phyloP scores from a whole-genome alignment of 2,113 vertebrate species.

The Bufo bufo region DNA sequence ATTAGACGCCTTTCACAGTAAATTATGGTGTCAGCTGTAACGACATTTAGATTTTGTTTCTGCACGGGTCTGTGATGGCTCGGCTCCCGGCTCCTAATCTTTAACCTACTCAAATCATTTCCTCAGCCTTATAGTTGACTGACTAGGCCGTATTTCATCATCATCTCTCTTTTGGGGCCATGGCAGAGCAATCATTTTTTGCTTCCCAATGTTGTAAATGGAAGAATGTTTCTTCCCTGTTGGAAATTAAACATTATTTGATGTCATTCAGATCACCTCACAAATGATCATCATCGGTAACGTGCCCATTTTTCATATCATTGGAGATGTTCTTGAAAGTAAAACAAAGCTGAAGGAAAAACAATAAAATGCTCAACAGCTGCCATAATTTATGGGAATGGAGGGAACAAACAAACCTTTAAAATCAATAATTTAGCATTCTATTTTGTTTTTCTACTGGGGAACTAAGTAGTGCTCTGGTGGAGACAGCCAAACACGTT shows the following conservation, averaged over 20 bases:
- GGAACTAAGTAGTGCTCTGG: not conserved
- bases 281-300: conserved; percentile 3
- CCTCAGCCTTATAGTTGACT: conserved; percentile 31
- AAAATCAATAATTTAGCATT: not conserved
- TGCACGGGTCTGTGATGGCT: not conserved
- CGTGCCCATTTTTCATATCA: not conserved
- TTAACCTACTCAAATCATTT: conserved; percentile 26
- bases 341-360: not conserved
- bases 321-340: not conserved
- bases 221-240: conserved; percentile 17
- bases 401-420: conserved; percentile 26
- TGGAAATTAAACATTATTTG: conserved; percentile 34
- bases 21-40: not conserved
- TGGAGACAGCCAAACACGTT: not conserved
- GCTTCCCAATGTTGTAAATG: conserved; percentile 15
- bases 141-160: conserved; percentile 4
- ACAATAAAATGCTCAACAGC: not conserved
- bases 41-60: conserved; percentile 8
- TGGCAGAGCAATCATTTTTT: conserved; percentile 12
- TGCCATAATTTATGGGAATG: conserved; percentile 10
- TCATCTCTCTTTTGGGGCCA: not conserved
- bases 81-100: conserved; percentile 11
- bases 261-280: not conserved
- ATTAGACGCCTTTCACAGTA: not conserved
- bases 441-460: not conserved